Evolutionary conservation across 2,888 invertebrate genomes (phyloP), one percentile per base, ranked within the genome.

Genomic region (Nomada fabriciana): DNA sequence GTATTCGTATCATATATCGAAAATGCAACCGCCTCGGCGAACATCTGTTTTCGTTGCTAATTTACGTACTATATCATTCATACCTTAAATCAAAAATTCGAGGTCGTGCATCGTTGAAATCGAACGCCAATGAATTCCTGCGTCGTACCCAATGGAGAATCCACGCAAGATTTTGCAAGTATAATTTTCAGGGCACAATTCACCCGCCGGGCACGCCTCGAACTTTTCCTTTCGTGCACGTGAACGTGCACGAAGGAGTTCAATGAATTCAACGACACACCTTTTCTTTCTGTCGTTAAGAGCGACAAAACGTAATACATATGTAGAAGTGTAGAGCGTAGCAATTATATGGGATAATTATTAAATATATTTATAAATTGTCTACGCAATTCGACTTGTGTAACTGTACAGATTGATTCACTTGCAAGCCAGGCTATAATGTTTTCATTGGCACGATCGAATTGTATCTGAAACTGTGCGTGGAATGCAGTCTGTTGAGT

Each of bases 311-410:
- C n/a, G n/a, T n/a, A n/a, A n/a, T n/a, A n/a, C n/a, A n/a, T n/a
- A n/a, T n/a, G n/a, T n/a, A n/a, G n/a, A n/a, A 64, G 67, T 73
- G 63, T 75, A 83, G 79, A 80, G 55, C 67, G 64, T 43, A 61
- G 72, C 72, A 86, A 85, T 88, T 88, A 84, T 64, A 68, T 67
- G 88, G 75, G 83, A 80, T 83, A 81, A 87, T 88, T 88, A 81
- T 86, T 81, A 73, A 83, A 86, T 77, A 76, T 60, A 47, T 73
- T 57, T 20, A 68, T n/a, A 23, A 18, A n/a, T 42, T 53, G 0
- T 10, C 53, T 59, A 7, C 60, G 53, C 70, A 57, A 69, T 52
- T 63, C 9, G 43, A 47, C 25, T 25, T n/a, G 18, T 55, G 50
- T 63, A 72, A 68, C 29, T 36, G 67, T 29, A 18, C 52, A 11